These are phyloP conservation scores for Platysternon megacephalum DNA, from an alignment of 2,113 vertebrate species.

Conservation along the genomic window DNA sequence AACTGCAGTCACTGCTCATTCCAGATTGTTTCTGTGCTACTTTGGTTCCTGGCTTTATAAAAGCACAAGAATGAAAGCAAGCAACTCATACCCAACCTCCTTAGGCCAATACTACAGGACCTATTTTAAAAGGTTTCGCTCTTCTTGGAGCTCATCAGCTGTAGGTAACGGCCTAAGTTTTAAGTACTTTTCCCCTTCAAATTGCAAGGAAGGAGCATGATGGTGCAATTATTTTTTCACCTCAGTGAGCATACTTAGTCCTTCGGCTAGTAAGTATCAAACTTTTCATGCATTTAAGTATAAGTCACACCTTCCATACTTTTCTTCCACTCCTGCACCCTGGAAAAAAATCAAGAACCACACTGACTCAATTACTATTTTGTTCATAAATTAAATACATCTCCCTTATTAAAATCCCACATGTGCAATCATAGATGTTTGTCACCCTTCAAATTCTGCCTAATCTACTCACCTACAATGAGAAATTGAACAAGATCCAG, in stretches of 20 bases:
- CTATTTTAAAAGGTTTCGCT: conserved; percentile 66
- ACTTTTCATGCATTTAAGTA: not conserved
- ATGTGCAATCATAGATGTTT: not conserved
- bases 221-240: not conserved
- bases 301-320: accelerated
- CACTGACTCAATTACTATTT: accelerated
- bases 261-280: not conserved
- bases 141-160: conserved; percentile 57
- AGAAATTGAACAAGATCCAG: not conserved
- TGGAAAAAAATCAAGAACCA: not conserved
- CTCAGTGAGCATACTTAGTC: not conserved
- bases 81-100: accelerated
- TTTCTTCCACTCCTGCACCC: not conserved
- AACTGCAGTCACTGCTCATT: not conserved
- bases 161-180: conserved; percentile 53
- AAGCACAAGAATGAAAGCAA: accelerated
- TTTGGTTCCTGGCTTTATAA: accelerated
- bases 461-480: not conserved
- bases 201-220: accelerated
- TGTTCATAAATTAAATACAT: accelerated
- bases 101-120: conserved; percentile 78
- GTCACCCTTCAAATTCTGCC: not conserved
- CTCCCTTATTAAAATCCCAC: accelerated
- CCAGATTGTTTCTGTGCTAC: accelerated
- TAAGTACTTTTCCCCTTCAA: not conserved